phyloP scores from a whole-genome alignment of 2,888 invertebrate species.

The Elegia similella region DNA sequence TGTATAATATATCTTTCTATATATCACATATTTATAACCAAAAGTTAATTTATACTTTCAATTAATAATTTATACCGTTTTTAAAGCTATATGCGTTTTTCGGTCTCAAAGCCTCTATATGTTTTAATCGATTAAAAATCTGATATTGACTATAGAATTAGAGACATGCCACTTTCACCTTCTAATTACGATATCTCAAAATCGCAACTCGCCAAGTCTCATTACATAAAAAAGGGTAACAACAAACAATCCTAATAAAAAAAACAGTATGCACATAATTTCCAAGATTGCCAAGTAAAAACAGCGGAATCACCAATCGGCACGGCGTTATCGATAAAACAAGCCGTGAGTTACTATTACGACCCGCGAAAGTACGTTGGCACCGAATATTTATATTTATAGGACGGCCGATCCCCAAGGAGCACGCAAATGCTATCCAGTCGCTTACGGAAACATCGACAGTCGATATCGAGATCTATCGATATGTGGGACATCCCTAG shows the following conservation, averaged over 20 bases:
- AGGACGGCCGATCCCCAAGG: conserved; percentile 22
- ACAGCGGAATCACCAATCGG: conserved; percentile 13
- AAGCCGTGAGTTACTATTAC: conserved; percentile 39
- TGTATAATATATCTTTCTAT: no score
- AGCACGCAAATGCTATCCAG: conserved; percentile 23
- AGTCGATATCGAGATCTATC: conserved; percentile 18
- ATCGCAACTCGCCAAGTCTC: not conserved
- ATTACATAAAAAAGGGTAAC: not conserved
- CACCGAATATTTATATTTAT: conserved; percentile 34
- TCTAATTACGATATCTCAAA: not conserved
- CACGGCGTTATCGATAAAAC: conserved; percentile 34
- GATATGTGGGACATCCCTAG: conserved; percentile 17
- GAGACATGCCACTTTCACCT: not conserved
- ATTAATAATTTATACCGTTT: no score
- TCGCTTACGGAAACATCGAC: conserved; percentile 18
- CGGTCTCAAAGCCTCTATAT: no score
- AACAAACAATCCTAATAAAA: not conserved
- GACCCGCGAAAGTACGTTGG: conserved; percentile 25
- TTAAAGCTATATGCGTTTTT: no score
- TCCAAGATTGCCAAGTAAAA: conserved; percentile 11
- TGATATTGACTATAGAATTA: no score
- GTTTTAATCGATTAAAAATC: no score
- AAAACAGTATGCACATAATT: conserved; percentile 9
- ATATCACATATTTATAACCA: no score
- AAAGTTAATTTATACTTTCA: no score